Evolutionary conservation across 2,113 vertebrate species (phyloP).

Genomic region (Urocitellus parryii): DNA sequence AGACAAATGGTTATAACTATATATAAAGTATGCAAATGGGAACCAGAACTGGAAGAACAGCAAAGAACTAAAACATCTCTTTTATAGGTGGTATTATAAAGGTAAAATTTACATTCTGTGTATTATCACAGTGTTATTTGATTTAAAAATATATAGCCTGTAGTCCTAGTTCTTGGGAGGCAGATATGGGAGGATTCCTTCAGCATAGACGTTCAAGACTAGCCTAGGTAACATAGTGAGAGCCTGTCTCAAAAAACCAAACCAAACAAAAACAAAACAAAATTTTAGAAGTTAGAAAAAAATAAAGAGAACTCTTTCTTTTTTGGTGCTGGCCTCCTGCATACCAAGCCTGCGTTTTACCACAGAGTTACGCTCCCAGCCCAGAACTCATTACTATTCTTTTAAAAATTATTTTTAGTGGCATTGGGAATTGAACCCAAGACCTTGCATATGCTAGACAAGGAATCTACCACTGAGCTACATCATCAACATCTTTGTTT

Average conservation of each 20-base stretch:
- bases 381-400: too few species aligned
- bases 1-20: neutral
- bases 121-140: constrained; percentile 25
- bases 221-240: neutral
- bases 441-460: too few species aligned
- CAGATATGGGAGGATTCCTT: neutral
- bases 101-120: neutral
- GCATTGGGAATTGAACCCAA: too few species aligned
- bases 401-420: too few species aligned
- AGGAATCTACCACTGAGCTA: too few species aligned
- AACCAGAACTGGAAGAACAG: neutral
- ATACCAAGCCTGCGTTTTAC: neutral
- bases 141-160: neutral
- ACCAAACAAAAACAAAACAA: neutral
- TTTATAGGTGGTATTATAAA: neutral
- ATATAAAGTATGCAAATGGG: neutral
- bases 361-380: neutral
- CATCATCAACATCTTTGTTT: too few species aligned
- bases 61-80: constrained; percentile 25
- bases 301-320: neutral
- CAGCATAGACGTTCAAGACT: neutral
- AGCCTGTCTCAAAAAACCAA: neutral
- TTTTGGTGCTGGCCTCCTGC: neutral
- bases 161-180: neutral
- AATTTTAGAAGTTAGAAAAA: neutral